Evolutionary conservation across 2,113 vertebrate genomes (phyloP).

Genomic region (Neotragus moschatus): DNA sequence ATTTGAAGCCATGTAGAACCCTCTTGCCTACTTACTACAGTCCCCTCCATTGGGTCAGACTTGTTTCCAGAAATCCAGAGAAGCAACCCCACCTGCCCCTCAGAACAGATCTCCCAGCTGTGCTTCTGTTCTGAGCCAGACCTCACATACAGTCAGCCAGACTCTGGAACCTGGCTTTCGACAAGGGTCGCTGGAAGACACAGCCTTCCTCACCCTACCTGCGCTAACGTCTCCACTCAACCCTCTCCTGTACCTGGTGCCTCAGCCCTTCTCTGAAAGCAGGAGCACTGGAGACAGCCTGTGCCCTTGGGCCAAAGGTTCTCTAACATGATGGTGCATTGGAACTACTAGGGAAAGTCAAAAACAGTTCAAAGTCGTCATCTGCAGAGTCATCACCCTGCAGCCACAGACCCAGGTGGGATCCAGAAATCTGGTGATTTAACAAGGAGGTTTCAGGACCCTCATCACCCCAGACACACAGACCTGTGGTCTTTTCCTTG

Average conservation of each 20-base stretch:
- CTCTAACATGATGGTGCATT: background rate
- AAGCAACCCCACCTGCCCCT: background rate
- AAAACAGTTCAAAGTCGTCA: background rate
- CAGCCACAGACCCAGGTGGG: background rate
- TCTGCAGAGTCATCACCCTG: background rate
- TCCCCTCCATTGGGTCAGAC: background rate
- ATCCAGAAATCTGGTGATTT: background rate
- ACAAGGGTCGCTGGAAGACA: background rate
- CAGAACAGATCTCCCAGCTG: background rate
- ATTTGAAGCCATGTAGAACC: background rate
- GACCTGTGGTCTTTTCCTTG: background rate
- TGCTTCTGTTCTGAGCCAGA: background rate
- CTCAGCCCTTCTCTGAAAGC: background rate
- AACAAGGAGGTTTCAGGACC: background rate
- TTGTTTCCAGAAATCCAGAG: background rate
- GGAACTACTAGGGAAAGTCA: background rate
- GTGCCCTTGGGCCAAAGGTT: background rate
- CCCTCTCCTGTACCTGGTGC: accelerated
- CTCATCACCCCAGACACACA: background rate
- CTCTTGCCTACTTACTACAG: background rate
- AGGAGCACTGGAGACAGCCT: background rate
- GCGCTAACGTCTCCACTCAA: background rate
- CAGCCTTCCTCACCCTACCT: background rate
- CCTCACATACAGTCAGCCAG: background rate
- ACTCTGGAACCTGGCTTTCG: background rate